phyloP scores from a whole-genome alignment of 2,888 invertebrate species.

The Limenitis camilla region DNA sequence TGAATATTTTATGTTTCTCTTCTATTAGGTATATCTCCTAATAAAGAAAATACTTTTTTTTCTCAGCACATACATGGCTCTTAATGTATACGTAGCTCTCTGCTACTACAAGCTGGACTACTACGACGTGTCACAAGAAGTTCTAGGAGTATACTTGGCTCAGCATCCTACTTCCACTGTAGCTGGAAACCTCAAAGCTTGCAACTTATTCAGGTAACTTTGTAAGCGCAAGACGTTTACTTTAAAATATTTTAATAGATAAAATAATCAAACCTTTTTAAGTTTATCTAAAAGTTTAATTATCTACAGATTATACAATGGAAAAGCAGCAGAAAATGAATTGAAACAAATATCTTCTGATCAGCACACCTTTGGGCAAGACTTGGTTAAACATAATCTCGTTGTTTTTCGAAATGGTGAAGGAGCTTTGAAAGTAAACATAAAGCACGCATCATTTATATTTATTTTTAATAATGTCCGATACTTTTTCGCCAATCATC shows the following conservation, averaged over 20 bases:
- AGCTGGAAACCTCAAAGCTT: constrained; percentile 93
- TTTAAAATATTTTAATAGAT: not conserved
- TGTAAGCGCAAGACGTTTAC: no score
- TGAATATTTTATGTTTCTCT: not conserved
- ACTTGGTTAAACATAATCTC: constrained; percentile 94
- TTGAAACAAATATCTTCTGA: constrained; percentile 86
- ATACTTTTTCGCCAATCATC: constrained; percentile 37
- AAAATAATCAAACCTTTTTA: no score
- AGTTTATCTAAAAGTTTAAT: no score
- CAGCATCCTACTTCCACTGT: constrained; percentile 95
- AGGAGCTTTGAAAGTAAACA: constrained; percentile 87
- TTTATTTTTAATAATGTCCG: constrained; percentile 34
- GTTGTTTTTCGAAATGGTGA: constrained; percentile 96
- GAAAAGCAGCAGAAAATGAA: constrained; percentile 94
- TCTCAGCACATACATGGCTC: constrained; percentile 87
- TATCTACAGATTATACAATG: constrained; percentile 85
- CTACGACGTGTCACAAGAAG: constrained; percentile 98
- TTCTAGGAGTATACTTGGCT: constrained; percentile 93
- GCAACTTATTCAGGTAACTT: constrained; percentile 73
- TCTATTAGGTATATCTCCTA: not conserved
- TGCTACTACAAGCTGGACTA: constrained; percentile 99
- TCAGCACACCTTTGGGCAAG: constrained; percentile 87
- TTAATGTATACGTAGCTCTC: constrained; percentile 97
- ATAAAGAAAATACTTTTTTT: not conserved
- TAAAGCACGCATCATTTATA: not conserved